A percentile compares a stretch with the other conserved stretches of the same genome.
Evolutionary conservation across 2,888 invertebrate genomes (phyloP).

Genomic region (Eristalis intricaria): DNA sequence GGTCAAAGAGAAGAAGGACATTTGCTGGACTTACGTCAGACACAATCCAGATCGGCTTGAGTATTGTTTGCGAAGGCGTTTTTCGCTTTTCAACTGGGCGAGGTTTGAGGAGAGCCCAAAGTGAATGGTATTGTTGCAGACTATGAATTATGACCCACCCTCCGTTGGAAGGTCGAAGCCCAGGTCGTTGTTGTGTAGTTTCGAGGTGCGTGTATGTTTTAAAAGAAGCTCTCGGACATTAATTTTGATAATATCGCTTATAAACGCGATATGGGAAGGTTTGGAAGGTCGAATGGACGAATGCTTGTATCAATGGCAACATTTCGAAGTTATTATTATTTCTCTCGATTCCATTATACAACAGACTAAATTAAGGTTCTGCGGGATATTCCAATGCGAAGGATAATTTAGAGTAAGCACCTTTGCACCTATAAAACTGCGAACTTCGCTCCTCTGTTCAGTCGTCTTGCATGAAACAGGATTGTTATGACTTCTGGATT

Average conservation of each 20-base stretch:
- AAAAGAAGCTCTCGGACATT: not conserved
- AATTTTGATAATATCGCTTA: not conserved
- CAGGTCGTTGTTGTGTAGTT: not conserved
- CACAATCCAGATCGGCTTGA: not conserved
- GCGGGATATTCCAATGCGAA: no score
- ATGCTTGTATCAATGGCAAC: not conserved
- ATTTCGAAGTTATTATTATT: no score
- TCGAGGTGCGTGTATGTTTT: not conserved
- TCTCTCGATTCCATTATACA: no score
- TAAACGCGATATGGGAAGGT: not conserved
- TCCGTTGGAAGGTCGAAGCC: not conserved
- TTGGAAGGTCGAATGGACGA: not conserved
- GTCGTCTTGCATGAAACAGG: no score
- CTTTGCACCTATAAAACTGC: no score
- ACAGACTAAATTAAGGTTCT: no score
- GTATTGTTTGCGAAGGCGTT: not conserved
- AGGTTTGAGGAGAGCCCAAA: no score
- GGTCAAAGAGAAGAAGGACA: not conserved
- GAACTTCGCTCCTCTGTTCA: no score
- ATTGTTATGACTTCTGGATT: no score
- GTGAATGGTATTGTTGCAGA: conserved; percentile 4
- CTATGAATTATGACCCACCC: not conserved
- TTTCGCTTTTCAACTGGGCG: not conserved
- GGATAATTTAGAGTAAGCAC: no score
- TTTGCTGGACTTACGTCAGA: not conserved